Evolutionary conservation across 2,113 vertebrate genomes (phyloP).

Genomic region (Hippocampus barbouri): DNA sequence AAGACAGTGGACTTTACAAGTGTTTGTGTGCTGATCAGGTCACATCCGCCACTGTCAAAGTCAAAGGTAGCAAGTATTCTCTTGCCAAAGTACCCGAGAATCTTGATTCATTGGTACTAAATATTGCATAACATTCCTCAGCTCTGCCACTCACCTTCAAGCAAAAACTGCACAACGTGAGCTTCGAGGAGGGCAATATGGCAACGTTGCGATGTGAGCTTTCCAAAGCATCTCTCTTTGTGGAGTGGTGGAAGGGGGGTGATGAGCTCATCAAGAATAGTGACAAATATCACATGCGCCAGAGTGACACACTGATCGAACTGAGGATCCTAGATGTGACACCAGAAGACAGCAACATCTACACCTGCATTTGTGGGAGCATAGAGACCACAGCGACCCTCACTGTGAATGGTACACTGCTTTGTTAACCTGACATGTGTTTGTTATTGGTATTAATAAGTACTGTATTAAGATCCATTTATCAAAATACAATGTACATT

Average conservation of each 20-base stretch:
- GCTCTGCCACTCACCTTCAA: conserved; percentile 78
- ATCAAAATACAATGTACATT: neutral
- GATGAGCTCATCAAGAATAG: conserved; percentile 68
- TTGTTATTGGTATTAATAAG: neutral
- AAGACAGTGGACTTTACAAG: conserved; percentile 74
- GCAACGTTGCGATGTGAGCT: conserved; percentile 80
- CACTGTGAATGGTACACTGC: conserved; percentile 63
- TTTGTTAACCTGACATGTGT: neutral
- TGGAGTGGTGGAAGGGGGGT: conserved; percentile 81
- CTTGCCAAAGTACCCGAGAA: neutral
- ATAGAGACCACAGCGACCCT: conserved; percentile 68
- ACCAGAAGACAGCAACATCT: conserved; percentile 71
- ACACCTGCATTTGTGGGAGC: conserved; percentile 67
- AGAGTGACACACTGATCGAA: conserved; percentile 68
- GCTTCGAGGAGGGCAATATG: conserved; percentile 76
- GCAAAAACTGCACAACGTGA: conserved; percentile 77
- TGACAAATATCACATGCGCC: conserved; percentile 74
- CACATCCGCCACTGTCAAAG: conserved; percentile 65
- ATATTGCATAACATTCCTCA: conserved; percentile 40
- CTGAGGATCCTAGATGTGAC: conserved; percentile 73
- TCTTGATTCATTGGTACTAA: neutral
- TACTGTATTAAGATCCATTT: neutral
- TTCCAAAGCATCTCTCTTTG: conserved; percentile 66
- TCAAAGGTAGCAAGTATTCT: conserved; percentile 64
- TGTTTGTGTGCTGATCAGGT: conserved; percentile 63